Evolutionary conservation across 1,140 invertebrate genomes (phyloP).

Genomic region (Stegodyphus mimosarum): DNA sequence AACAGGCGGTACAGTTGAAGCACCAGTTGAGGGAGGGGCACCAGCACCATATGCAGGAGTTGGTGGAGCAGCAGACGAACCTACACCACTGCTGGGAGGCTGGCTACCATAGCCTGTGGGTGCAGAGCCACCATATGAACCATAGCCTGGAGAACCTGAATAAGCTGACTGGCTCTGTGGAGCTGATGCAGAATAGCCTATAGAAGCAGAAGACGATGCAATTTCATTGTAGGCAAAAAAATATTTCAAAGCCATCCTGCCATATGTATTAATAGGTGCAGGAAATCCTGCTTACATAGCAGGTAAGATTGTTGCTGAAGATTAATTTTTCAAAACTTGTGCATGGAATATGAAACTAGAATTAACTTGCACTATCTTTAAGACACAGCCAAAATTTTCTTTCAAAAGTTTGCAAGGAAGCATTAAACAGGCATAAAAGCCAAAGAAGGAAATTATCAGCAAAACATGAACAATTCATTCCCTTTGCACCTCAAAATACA

Average conservation of each 20-base stretch:
- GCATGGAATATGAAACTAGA: neutral
- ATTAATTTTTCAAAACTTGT: neutral
- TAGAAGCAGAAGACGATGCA: neutral
- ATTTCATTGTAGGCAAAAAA: neutral
- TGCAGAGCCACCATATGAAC: conserved; percentile 54
- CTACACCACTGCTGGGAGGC: conserved; percentile 39
- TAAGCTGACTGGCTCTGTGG: conserved; percentile 51
- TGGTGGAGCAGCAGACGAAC: conserved; percentile 33
- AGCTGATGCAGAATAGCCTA: conserved; percentile 53
- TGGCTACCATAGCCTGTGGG: conserved; percentile 51
- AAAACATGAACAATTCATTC: too few species aligned
- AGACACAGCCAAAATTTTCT: neutral
- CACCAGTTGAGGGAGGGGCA: conserved; percentile 38
- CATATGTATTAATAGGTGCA: conserved; percentile 6
- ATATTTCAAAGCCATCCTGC: neutral
- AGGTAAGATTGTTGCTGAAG: neutral
- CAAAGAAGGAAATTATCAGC: neutral
- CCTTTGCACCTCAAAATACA: neutral
- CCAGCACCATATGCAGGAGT: conserved; percentile 53
- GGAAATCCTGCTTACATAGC: neutral
- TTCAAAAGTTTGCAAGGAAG: too few species aligned
- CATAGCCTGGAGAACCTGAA: conserved; percentile 51
- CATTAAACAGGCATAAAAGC: too few species aligned
- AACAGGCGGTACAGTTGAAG: conserved; percentile 32
- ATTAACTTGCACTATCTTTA: neutral